Evolutionary conservation across 2,888 invertebrate genomes (phyloP), one percentile per base, ranked within the genome.

Genomic region (Nomada flava): DNA sequence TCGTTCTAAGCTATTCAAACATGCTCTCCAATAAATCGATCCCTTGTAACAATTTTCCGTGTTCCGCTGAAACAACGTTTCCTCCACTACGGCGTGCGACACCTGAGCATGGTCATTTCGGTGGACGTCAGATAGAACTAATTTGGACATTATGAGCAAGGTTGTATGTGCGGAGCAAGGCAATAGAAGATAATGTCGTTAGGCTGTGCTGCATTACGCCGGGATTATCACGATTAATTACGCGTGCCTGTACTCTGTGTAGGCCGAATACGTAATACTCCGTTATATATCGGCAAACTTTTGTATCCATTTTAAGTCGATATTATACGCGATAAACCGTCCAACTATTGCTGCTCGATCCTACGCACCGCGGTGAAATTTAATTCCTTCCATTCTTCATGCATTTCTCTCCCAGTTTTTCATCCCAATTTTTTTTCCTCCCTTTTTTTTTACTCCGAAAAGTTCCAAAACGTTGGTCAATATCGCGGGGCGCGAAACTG

Each of bases 71-170:
- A 57, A 23, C 57, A 26, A 23, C 57, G 70, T 57, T 60, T 67
- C 73, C 47, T 70, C 44, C 36, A 36, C 71, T 60, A 29, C 64
- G 20, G 10, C n/a, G 13, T 65, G 52, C 18, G 67, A 65, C 76
- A 84, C 59, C 74, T 76, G 74, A 80, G 86, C 78, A 79, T 69
- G 83, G 79, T 71, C 86, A 71, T 86, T 86, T 71, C 64, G 36
- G 86, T 67, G 85, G 71, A 76, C 74, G 80, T 83, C 71, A 70
- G 71, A 76, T 77, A 85, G 81, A 82, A 84, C 86, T 87, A 87
- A 87, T 87, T 87, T 87, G 71, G 84, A 84, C 78, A 86, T 87
- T 87, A 86, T 79, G 86, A 84, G 82, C 86, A 87, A 87, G 87
- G 80, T 87, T 76, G 74, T 82, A 75, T 55, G 73, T 69, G 78